Percentiles rank a stretch among this genome's conserved stretches.
These are phyloP conservation scores for Pseudomyrmex gracilis DNA, from an alignment of 1,140 invertebrate species.

Conservation along the genomic window DNA sequence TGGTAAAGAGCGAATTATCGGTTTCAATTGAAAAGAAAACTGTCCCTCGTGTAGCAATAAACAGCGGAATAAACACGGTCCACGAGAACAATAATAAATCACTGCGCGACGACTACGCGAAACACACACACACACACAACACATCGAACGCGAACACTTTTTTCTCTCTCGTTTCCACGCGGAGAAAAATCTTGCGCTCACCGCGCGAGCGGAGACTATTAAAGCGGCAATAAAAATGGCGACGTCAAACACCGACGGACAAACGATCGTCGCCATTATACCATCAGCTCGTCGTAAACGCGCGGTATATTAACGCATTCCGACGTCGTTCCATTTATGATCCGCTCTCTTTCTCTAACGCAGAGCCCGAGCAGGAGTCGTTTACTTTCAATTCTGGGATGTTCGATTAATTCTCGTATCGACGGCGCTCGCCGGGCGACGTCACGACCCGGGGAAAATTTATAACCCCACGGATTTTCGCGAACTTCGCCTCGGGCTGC, in stretches of 20 bases:
- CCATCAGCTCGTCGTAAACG: slow-evolving; percentile 59
- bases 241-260: slow-evolving; percentile 62
- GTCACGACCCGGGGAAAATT: slow-evolving; percentile 39
- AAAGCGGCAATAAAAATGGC: slow-evolving; percentile 68
- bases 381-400: slow-evolving; percentile 73
- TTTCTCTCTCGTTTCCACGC: background rate
- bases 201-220: slow-evolving; percentile 13
- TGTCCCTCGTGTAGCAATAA: background rate
- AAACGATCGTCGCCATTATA: slow-evolving; percentile 71
- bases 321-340: slow-evolving; percentile 48
- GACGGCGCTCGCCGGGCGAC: slow-evolving; percentile 11
- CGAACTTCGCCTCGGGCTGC: slow-evolving; percentile 49
- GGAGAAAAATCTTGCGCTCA: slow-evolving; percentile 6
- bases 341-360: slow-evolving; percentile 8
- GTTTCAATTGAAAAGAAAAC: slow-evolving; percentile 16
- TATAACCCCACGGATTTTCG: slow-evolving; percentile 52
- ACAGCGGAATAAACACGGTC: background rate
- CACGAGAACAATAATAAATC: slow-evolving; percentile 58
- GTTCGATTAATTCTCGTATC: slow-evolving; percentile 72
- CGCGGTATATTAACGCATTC: slow-evolving; percentile 64
- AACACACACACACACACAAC: slow-evolving; percentile 14
- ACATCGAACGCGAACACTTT: slow-evolving; percentile 8
- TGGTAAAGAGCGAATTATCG: background rate
- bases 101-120: background rate
- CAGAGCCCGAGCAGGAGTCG: slow-evolving; percentile 32